Evolutionary conservation across 2,888 invertebrate species (phyloP).

Genomic region (Nomada fabriciana): DNA sequence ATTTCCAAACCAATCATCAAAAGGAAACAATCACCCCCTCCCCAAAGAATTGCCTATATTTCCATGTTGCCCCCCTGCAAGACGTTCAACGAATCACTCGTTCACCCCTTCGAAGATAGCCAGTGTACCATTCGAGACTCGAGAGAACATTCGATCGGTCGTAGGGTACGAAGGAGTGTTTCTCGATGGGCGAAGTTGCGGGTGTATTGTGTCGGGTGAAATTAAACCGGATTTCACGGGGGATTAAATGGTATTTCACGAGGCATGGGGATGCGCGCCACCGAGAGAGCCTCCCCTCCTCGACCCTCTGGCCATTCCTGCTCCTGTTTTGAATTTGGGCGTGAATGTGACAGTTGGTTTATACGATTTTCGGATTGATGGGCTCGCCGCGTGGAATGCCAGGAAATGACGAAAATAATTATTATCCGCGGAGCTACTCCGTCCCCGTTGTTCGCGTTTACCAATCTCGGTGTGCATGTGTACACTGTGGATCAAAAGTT

Average conservation of each 20-base stretch:
- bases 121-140: neutral
- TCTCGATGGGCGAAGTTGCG: conserved; percentile 38
- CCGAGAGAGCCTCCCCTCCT: conserved; percentile 8
- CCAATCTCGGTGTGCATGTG: neutral
- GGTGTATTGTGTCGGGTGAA: conserved; percentile 69
- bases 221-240: conserved; percentile 76
- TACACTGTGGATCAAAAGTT: neutral
- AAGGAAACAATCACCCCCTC: neutral
- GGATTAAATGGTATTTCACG: conserved; percentile 76
- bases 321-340: conserved; percentile 75
- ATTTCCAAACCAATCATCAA: neutral
- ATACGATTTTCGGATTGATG: conserved; percentile 80
- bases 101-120: neutral
- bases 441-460: conserved; percentile 51
- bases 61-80: neutral
- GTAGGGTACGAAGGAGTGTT: conserved; percentile 5
- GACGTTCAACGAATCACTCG: neutral
- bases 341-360: conserved; percentile 79
- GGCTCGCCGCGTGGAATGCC: conserved; percentile 75
- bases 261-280: conserved; percentile 58
- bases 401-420: conserved; percentile 82
- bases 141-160: conserved; percentile 27
- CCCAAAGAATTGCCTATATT: neutral
- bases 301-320: conserved; percentile 19
- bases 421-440: conserved; percentile 69